Base-by-base conservation (phyloP, 2,797 vertebrate species). In the Sitta carolinensis region DNA sequence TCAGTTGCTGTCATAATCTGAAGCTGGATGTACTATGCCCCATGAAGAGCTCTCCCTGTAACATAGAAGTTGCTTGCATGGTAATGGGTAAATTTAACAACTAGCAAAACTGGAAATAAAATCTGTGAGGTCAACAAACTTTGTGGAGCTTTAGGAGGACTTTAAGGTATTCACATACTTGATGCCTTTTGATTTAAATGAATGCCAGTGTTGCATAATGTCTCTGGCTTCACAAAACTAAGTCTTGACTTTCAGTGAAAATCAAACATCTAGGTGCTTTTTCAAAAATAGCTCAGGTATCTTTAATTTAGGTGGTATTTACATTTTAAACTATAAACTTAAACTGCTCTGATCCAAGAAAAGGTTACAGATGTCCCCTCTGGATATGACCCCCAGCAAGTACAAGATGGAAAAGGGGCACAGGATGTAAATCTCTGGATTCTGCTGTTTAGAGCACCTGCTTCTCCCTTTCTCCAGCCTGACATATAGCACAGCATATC, bases 341-440 rank as follows among this genome's bases (percentile, higher is more conserved):
- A 20, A 67, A 25, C 45, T 66, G 5, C 8, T 87, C 9, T 80
- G 8, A 68, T 79, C 42, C 21, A 54, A 85, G 20, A 54, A 87
- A 34, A 77, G 5, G 12, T 69, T 74, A 61, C 11, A 29, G 21
- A 13, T 72, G 7, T 64, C 16, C 36, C 12, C 32, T 89, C 67
- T 83, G 38, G 42, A 32, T 73, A 55, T 5, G 59, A 63, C 7
- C 13, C 7, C 13, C 9, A 27, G 16, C 8, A 90, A 84, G 62
- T 45, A 83, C 0, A 1, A 34, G 57, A 48, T 2, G 38, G 29
- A 68, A 81, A 81, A 69, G 22, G 8, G 10, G 6, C 2, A 7
- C 16, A 75, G 36, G 5, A 36, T 30, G 7, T 32, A 36, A 84
- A 16, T 67, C 8, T 38, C 11, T 81, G 27, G 5, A 4, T 81